A percentile compares a stretch with the other conserved stretches of the same genome.
Evolutionary conservation across 1,140 invertebrate genomes (phyloP).

Genomic region (Proctacanthus coquilletti): DNA sequence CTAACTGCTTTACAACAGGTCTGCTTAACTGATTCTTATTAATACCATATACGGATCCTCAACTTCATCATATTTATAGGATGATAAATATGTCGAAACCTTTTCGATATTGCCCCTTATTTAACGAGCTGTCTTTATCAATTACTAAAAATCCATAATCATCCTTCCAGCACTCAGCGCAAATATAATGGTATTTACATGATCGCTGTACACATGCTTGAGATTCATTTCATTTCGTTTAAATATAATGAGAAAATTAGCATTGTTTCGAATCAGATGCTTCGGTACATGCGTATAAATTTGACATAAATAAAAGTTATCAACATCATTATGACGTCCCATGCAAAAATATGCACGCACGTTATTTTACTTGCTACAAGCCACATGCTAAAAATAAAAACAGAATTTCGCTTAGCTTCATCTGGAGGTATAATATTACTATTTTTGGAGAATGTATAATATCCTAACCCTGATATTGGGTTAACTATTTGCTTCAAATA

Average conservation of each 20-base stretch:
- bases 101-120: slow-evolving; percentile 14
- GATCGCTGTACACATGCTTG: slow-evolving; percentile 27
- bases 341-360: slow-evolving; percentile 26
- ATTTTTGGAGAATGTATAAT: slow-evolving; percentile 7
- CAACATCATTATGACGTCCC: slow-evolving; percentile 22
- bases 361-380: slow-evolving; percentile 19
- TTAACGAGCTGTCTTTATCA: slow-evolving; percentile 15
- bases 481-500: slow-evolving; percentile 12
- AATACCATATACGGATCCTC: neutral
- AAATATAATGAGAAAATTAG: slow-evolving; percentile 28
- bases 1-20: too few relatives aligned
- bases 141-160: slow-evolving; percentile 18
- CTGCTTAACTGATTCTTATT: neutral
- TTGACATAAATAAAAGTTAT: slow-evolving; percentile 28
- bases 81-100: slow-evolving; percentile 17
- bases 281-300: slow-evolving; percentile 27
- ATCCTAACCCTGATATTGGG: slow-evolving; percentile 11
- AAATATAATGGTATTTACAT: slow-evolving; percentile 20
- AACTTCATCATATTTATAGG: neutral
- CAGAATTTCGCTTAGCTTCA: slow-evolving; percentile 13
- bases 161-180: slow-evolving; percentile 11
- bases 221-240: slow-evolving; percentile 29
- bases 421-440: slow-evolving; percentile 9
- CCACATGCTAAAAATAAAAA: slow-evolving; percentile 30
- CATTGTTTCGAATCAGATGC: slow-evolving; percentile 27